Conservation (phyloP, 2,797 vertebrate species). For the Gambelia wislizenii region DNA sequence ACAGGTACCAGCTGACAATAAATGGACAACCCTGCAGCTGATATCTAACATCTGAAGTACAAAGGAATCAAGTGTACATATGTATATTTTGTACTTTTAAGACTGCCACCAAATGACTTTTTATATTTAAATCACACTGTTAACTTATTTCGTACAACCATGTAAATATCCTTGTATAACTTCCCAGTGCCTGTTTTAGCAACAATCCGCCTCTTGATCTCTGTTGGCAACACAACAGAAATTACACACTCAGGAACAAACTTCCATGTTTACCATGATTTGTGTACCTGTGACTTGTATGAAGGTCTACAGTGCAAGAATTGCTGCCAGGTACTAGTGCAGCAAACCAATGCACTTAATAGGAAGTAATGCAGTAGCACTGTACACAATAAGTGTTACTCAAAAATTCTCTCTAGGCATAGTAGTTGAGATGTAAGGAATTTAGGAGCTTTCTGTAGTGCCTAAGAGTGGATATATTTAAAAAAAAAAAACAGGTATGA, state of each 20-base stretch:
- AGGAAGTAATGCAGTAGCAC: not conserved
- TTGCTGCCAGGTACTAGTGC: not conserved
- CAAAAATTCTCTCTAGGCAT: not conserved
- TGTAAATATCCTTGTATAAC: not conserved
- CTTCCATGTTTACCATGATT: not conserved
- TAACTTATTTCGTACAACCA: constrained; percentile 8
- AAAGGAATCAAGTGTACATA: constrained; percentile 55
- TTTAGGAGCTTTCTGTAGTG: not conserved
- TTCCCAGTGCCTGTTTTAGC: not conserved
- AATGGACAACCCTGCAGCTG: constrained; percentile 72
- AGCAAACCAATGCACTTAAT: not conserved
- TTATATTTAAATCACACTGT: constrained; percentile 6
- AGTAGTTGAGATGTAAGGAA: not conserved
- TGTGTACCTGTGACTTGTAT: not conserved
- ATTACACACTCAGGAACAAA: not conserved
- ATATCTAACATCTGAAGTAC: constrained; percentile 32
- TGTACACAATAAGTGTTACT: not conserved
- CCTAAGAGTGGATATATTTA: not conserved
- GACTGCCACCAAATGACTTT: constrained; percentile 25
- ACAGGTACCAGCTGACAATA: constrained; percentile 80
- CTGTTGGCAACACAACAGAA: not conserved
- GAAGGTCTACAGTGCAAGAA: not conserved
- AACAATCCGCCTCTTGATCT: not conserved
- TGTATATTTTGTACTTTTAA: constrained; percentile 57
- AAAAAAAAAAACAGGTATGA: not conserved